A percentile compares a stretch with the other conserved stretches of the same genome.
These are phyloP conservation scores for Lutra lutra DNA, from an alignment of 2,797 vertebrate species.

Conservation along the genomic window DNA sequence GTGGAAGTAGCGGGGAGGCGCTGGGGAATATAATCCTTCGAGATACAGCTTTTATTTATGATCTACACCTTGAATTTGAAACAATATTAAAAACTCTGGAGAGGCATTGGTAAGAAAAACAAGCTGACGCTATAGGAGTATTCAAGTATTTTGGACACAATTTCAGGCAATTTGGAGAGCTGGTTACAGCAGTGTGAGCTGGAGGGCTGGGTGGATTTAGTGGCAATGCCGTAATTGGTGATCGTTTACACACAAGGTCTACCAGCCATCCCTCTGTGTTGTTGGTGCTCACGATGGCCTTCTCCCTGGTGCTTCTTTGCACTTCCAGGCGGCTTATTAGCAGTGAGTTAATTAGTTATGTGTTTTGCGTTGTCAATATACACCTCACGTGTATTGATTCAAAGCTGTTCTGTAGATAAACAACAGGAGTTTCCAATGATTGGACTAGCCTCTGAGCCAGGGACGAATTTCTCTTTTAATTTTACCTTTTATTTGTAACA, in stretches of 20 bases:
- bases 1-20: no score
- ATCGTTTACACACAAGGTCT: neutral
- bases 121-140: neutral
- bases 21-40: neutral
- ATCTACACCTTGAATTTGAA: neutral
- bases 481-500: constrained; percentile 47
- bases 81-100: neutral
- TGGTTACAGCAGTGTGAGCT: no score
- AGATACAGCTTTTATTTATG: neutral
- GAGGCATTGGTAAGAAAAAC: neutral
- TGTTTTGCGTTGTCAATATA: rapidly evolving
- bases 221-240: neutral
- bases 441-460: neutral
- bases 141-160: neutral
- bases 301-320: neutral
- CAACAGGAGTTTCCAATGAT: constrained; percentile 43
- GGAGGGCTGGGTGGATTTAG: constrained; percentile 14
- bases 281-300: rapidly evolving
- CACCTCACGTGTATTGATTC: neutral
- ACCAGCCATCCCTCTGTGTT: neutral
- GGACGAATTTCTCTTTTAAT: neutral
- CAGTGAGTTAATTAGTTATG: neutral
- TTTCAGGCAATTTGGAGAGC: neutral
- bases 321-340: neutral
- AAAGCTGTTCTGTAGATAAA: neutral